These are phyloP conservation scores for Panorpa germanica DNA, from an alignment of 2,888 invertebrate genomes.

Conservation along the genomic window DNA sequence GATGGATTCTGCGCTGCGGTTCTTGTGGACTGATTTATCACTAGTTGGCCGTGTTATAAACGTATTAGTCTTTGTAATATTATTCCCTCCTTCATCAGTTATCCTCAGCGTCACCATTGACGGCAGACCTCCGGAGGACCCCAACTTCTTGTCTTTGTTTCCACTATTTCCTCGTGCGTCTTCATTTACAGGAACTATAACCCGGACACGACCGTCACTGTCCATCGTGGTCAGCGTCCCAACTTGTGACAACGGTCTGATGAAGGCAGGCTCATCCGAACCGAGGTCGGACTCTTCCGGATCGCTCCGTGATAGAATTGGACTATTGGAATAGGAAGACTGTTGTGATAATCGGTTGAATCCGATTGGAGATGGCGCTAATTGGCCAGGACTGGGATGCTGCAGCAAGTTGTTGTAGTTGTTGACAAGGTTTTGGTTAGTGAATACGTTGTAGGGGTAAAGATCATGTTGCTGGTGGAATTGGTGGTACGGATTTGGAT, in stretches of 20 bases:
- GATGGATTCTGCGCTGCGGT: slow-evolving; percentile 66
- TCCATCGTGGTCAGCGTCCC: slow-evolving; percentile 40
- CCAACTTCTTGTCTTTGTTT: slow-evolving; percentile 10
- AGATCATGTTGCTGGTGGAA: slow-evolving; percentile 13
- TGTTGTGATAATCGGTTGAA: slow-evolving; percentile 22
- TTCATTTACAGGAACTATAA: slow-evolving; percentile 37
- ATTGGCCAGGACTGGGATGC: slow-evolving; percentile 17
- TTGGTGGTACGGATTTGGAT: slow-evolving; percentile 10
- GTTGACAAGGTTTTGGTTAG: slow-evolving; percentile 17
- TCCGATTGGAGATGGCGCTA: slow-evolving; percentile 22
- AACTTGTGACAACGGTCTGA: slow-evolving; percentile 45
- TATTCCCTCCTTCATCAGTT: slow-evolving; percentile 28
- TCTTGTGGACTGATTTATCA: slow-evolving; percentile 71
- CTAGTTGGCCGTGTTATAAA: slow-evolving; percentile 63
- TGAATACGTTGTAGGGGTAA: slow-evolving; percentile 16
- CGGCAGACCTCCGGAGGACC: too few species aligned
- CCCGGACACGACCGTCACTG: slow-evolving; percentile 35
- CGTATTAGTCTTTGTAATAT: slow-evolving; percentile 34
- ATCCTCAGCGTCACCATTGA: slow-evolving; percentile 35
- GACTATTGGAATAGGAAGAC: slow-evolving; percentile 18
- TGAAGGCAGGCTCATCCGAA: slow-evolving; percentile 34
- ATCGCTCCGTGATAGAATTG: too few species aligned
- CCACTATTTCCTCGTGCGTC: slow-evolving; percentile 10
- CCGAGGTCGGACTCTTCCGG: slow-evolving; percentile 20
- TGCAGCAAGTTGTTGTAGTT: slow-evolving; percentile 20